Evolutionary conservation across 2,888 invertebrate species (phyloP).

Genomic region (Parnassius mnemosyne): DNA sequence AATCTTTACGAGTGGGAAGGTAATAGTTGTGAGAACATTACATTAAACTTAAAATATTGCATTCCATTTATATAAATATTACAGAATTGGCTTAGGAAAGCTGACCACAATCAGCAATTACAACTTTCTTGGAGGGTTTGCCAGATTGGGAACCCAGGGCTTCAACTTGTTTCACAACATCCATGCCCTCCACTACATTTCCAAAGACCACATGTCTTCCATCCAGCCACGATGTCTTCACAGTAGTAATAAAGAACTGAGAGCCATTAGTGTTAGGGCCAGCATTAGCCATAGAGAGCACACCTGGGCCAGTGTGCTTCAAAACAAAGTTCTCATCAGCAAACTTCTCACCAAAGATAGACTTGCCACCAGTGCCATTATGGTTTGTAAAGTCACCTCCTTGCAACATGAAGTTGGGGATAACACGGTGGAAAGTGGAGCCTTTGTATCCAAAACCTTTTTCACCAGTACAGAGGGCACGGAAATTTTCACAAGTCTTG

Average conservation of each 20-base stretch:
- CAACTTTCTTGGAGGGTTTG: slow-evolving; percentile 88
- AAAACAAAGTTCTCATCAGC: slow-evolving; percentile 97
- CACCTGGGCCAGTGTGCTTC: slow-evolving; percentile 96
- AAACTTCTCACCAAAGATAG: slow-evolving; percentile 98
- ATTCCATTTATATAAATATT: slow-evolving; percentile 59
- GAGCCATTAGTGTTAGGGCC: slow-evolving; percentile 96
- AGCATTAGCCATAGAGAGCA: slow-evolving; percentile 98
- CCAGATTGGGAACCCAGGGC: slow-evolving; percentile 88
- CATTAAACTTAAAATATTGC: slow-evolving; percentile 73
- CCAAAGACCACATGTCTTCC: slow-evolving; percentile 96
- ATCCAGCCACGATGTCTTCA: slow-evolving; percentile 94
- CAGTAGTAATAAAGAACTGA: slow-evolving; percentile 96
- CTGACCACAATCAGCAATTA: slow-evolving; percentile 89
- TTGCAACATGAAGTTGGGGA: slow-evolving; percentile 99
- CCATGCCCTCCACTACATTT: slow-evolving; percentile 91
- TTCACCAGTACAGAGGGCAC: slow-evolving; percentile 97
- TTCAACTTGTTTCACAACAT: slow-evolving; percentile 91
- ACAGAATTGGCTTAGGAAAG: slow-evolving; percentile 76
- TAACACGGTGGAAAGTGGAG: slow-evolving; percentile 96
- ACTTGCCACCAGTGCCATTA: slow-evolving; percentile 97
- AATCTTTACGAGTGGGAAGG: slow-evolving; percentile 67
- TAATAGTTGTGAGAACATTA: slow-evolving; percentile 70
- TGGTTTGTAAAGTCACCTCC: slow-evolving; percentile 97
- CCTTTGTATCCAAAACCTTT: slow-evolving; percentile 96
- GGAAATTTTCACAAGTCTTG: slow-evolving; percentile 98